phyloP scores from a whole-genome alignment of 2,888 invertebrate genomes.

The Cheilosia variabilis region DNA sequence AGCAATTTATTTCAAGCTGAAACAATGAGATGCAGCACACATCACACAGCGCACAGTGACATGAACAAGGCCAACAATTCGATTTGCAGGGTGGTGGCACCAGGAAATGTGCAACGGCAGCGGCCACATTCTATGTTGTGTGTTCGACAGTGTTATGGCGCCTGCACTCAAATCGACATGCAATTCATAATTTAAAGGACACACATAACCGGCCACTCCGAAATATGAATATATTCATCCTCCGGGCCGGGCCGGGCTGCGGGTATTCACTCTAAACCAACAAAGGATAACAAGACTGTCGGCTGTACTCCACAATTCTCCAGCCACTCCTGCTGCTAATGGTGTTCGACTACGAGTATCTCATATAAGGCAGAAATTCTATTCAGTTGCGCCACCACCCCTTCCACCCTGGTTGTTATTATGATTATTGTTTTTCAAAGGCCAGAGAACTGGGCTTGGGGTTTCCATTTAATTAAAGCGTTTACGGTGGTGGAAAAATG shows the following conservation, averaged over 20 bases:
- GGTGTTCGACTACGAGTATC: slow-evolving; percentile 4
- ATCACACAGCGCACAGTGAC: slow-evolving; percentile 25
- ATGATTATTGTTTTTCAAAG: slow-evolving; percentile 67
- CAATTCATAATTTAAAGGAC: slow-evolving; percentile 62
- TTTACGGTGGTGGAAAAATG: slow-evolving; percentile 27
- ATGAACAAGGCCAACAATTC: slow-evolving; percentile 46
- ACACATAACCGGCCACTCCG: slow-evolving; percentile 20
- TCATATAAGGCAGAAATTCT: slow-evolving; percentile 14
- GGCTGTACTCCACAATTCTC: neutral
- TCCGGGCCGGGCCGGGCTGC: neutral
- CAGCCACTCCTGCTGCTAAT: neutral
- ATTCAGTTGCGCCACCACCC: slow-evolving; percentile 14
- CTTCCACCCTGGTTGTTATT: slow-evolving; percentile 10
- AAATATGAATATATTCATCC: slow-evolving; percentile 45
- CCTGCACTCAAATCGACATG: slow-evolving; percentile 40
- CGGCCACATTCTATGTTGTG: neutral
- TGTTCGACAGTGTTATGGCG: slow-evolving; percentile 35
- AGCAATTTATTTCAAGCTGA: slow-evolving; percentile 17
- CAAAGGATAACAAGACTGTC: slow-evolving; percentile 8
- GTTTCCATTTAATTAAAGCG: slow-evolving; percentile 64
- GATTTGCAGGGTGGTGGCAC: neutral
- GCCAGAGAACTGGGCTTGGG: slow-evolving; percentile 32
- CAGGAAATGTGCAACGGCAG: neutral
- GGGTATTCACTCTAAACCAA: slow-evolving; percentile 18
- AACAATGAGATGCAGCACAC: slow-evolving; percentile 33